Evolutionary conservation across 2,797 vertebrate species (phyloP).

Genomic region (Nyctibius grandis): DNA sequence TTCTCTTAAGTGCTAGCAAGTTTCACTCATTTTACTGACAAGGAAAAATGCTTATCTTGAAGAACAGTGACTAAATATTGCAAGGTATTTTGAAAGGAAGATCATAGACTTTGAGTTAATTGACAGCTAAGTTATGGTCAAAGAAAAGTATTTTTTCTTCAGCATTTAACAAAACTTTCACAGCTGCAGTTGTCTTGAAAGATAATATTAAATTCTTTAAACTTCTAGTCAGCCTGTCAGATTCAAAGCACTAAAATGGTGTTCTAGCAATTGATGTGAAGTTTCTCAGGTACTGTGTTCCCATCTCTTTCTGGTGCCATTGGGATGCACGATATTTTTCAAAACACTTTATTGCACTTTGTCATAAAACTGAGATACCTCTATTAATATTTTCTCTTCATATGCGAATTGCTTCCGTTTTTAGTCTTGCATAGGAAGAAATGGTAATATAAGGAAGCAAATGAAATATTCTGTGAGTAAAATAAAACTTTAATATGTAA

Average conservation of each 20-base stretch:
- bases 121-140: not conserved
- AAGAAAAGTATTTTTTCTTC: not conserved
- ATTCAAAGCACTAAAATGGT: not conserved
- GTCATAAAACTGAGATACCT: not conserved
- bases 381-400: not conserved
- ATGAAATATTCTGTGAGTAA: not conserved
- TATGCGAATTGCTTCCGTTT: not conserved
- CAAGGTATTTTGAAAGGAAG: not conserved
- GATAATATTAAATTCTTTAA: not conserved
- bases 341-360: not conserved
- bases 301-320: not conserved
- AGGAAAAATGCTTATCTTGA: not conserved
- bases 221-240: not conserved
- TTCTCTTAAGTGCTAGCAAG: not conserved
- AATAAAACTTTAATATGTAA: not conserved
- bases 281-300: not conserved
- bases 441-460: not conserved
- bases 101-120: not conserved
- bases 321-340: not conserved
- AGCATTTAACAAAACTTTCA: not conserved
- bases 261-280: not conserved
- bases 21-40: not conserved
- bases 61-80: not conserved
- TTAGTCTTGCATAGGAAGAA: not conserved
- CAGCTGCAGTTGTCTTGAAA: not conserved